Evolutionary conservation across 2,888 invertebrate genomes (phyloP), one percentile per base, ranked within the genome.

Genomic region (Parochlus steinenii): DNA sequence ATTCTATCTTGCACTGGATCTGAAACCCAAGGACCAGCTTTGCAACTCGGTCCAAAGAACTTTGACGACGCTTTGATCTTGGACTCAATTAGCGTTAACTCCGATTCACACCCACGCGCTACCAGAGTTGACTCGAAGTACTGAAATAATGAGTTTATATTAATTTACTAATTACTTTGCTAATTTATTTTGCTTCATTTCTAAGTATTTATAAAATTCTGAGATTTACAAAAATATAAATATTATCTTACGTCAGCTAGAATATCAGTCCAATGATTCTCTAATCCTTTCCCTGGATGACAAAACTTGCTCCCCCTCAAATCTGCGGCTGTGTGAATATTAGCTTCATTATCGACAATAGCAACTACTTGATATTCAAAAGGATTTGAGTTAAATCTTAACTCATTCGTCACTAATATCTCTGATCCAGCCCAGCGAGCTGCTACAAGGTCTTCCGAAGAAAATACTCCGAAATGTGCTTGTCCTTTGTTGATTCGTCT

Each of bases 381-480:
- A 8, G 59, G 51, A 28, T 63, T 63, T 20, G 30, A 6, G 39
- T 64, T 61, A 18, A 65, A 62, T 37, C 71, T 59, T 24, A 81
- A 48, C 49, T 81, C 77, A 44, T 74, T 74, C 4, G 78, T 75
- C 39, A 81, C 69, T 32, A 80, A 56, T 23, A 81, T 65, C 40
- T 76, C 71, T 0, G 71, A 61, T 37, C 67, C 60, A 1, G 71
- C 69, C 67, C 76, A 77, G 36, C 69, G 64, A 0, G 76, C 72
- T 0, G 77, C 73, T 5, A 87, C 66, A 46, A 89, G 67, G 54
- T 89, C 87, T 50, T 89, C 87, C 0, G 89, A 76, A 34, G 77
- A 76, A 47, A 86, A 71, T 8, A 82, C 74, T 0, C 83, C 76
- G 48, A 90, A 77, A 55, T 92, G 89, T 1, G 80, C 89, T 2